These are phyloP conservation scores for Adelognathus sp. DNA, from an alignment of 2,888 invertebrate species.

Conservation along the genomic window DNA sequence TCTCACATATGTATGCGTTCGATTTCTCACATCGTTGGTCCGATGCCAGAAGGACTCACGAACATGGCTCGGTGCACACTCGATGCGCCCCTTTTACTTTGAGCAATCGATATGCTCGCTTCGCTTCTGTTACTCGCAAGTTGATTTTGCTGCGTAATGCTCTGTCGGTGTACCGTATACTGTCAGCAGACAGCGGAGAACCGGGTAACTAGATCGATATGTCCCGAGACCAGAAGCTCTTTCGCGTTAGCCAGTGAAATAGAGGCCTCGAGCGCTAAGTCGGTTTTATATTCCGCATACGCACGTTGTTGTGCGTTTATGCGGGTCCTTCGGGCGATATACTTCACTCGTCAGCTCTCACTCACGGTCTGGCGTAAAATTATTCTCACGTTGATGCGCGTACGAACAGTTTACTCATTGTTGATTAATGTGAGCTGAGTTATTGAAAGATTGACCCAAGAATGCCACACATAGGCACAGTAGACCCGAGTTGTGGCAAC, in stretches of 20 bases:
- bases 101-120: too few relatives aligned
- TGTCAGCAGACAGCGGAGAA: constrained; percentile 16
- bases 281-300: constrained; percentile 35
- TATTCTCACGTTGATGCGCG: neutral
- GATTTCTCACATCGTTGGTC: too few relatives aligned
- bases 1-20: neutral
- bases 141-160: constrained; percentile 29
- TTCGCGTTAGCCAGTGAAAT: constrained; percentile 38
- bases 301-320: constrained; percentile 18
- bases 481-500: too few relatives aligned
- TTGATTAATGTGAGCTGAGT: constrained; percentile 22
- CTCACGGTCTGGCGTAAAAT: constrained; percentile 7
- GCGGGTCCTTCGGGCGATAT: constrained; percentile 38
- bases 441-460: too few relatives aligned
- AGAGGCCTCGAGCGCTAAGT: constrained; percentile 41
- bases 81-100: too few relatives aligned
- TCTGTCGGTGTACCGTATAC: constrained; percentile 27
- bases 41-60: too few relatives aligned
- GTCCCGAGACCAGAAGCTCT: constrained; percentile 44
- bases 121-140: constrained; percentile 32
- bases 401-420: constrained; percentile 7
- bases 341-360: constrained; percentile 32
- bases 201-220: constrained; percentile 50
- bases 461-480: too few relatives aligned
- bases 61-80: too few relatives aligned